phyloP scores from a whole-genome alignment of 2,113 vertebrate species.

The Pseudopodoces humilis region DNA sequence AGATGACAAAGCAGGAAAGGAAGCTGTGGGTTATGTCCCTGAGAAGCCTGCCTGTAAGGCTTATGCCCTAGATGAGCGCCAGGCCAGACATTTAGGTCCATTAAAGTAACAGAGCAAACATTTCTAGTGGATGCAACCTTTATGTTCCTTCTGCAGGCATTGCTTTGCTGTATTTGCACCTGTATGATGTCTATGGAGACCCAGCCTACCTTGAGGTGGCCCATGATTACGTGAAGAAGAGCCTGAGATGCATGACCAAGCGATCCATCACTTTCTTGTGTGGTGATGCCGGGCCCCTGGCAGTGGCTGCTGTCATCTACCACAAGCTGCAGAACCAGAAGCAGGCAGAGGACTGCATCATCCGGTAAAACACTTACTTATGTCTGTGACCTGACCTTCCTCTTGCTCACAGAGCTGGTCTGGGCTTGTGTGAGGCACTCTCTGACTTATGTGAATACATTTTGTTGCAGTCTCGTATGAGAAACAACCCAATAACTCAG shows the following conservation, averaged over 20 bases:
- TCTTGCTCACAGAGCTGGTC: not conserved
- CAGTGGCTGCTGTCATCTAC: conserved; percentile 86
- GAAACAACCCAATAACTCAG: not conserved
- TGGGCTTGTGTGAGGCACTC: not conserved
- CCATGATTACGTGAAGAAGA: conserved; percentile 79
- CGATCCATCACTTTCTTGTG: conserved; percentile 92
- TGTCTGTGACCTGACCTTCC: not conserved
- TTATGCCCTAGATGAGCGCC: not conserved
- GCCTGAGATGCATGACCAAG: conserved; percentile 82
- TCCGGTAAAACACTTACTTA: conserved; percentile 70
- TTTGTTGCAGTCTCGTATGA: not conserved
- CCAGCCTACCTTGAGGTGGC: conserved; percentile 83
- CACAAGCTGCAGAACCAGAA: conserved; percentile 82
- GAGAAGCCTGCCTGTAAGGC: not conserved
- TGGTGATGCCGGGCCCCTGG: conserved; percentile 89
- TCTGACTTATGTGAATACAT: not conserved
- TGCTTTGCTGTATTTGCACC: conserved; percentile 90
- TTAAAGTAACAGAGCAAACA: not conserved
- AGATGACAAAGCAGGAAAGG: not conserved
- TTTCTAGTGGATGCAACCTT: not conserved
- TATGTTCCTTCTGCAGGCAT: conserved; percentile 79
- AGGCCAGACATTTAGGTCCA: not conserved
- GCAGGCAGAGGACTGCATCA: conserved; percentile 87
- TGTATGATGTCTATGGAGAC: conserved; percentile 85
- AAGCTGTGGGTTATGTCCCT: not conserved